Conservation (phyloP, 2,888 invertebrate genomes). For the Dynastes maya region DNA sequence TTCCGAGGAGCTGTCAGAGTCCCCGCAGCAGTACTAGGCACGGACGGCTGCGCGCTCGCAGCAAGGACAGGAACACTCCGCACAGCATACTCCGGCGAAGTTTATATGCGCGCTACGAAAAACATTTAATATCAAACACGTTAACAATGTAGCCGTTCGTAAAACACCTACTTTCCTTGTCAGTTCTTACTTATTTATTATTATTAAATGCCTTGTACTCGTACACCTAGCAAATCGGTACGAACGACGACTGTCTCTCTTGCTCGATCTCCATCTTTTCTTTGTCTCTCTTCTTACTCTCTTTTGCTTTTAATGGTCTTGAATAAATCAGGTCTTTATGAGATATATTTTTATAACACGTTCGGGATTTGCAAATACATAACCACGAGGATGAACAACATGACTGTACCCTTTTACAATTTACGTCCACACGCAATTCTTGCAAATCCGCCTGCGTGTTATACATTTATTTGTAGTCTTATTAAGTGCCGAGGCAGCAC, state of each 20-base stretch:
- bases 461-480: conserved; percentile 11
- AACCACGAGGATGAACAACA: conserved; percentile 48
- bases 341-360: conserved; percentile 50
- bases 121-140: conserved; percentile 67
- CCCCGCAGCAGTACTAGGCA: conserved; percentile 65
- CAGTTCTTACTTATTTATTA: conserved; percentile 56
- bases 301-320: conserved; percentile 43
- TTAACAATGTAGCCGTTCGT: conserved; percentile 65
- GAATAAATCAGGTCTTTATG: conserved; percentile 47
- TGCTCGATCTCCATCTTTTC: neutral
- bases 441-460: conserved; percentile 17
- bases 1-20: conserved; percentile 64
- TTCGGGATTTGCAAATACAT: conserved; percentile 49
- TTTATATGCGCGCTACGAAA: conserved; percentile 65
- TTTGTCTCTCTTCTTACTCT: conserved; percentile 30
- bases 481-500: neutral
- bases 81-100: conserved; percentile 62
- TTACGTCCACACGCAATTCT: conserved; percentile 41
- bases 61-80: conserved; percentile 51
- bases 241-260: conserved; percentile 15
- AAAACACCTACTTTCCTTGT: conserved; percentile 65
- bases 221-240: conserved; percentile 53
- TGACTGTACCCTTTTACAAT: conserved; percentile 42
- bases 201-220: conserved; percentile 56
- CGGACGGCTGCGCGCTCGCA: conserved; percentile 65